These are phyloP conservation scores for Spodoptera littoralis DNA, from an alignment of 2,888 invertebrate species.

Conservation along the genomic window DNA sequence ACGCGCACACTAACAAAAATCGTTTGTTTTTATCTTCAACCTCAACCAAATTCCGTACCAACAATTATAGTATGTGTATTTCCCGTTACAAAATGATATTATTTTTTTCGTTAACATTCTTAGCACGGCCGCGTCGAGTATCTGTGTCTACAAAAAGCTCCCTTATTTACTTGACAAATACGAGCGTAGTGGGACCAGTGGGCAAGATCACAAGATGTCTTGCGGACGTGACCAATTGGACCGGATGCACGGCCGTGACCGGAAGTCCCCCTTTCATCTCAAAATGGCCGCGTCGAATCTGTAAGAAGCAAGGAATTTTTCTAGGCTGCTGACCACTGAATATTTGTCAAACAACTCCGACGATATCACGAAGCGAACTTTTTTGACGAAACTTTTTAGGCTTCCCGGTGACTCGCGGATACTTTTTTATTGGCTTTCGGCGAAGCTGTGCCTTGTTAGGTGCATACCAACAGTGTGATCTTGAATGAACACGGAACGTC, in stretches of 20 bases:
- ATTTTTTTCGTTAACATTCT: slow-evolving; percentile 73
- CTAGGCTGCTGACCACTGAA: slow-evolving; percentile 82
- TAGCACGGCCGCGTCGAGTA: slow-evolving; percentile 66
- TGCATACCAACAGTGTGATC: background rate
- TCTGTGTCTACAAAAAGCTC: slow-evolving; percentile 68
- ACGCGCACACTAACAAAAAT: slow-evolving; percentile 51
- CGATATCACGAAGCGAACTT: slow-evolving; percentile 78
- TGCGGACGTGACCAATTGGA: slow-evolving; percentile 67
- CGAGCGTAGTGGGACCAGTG: slow-evolving; percentile 55
- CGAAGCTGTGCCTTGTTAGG: slow-evolving; percentile 14
- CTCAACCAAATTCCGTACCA: slow-evolving; percentile 61
- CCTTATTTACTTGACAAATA: slow-evolving; percentile 70
- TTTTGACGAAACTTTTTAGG: slow-evolving; percentile 69
- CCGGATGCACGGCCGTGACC: slow-evolving; percentile 83
- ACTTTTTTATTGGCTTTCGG: slow-evolving; percentile 46
- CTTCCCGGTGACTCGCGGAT: slow-evolving; percentile 66
- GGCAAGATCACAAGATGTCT: slow-evolving; percentile 51
- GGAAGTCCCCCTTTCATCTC: slow-evolving; percentile 85
- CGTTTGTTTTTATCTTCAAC: slow-evolving; percentile 65
- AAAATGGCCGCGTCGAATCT: slow-evolving; percentile 84
- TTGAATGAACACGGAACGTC: too few relatives aligned
- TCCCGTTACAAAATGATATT: slow-evolving; percentile 69
- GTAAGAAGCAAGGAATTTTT: slow-evolving; percentile 82
- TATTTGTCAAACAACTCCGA: slow-evolving; percentile 76
- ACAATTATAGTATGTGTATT: slow-evolving; percentile 64